Evolutionary conservation across 1,140 invertebrate genomes (phyloP), one percentile per base, ranked within the genome.

Genomic region (Cydia fagiglandana): DNA sequence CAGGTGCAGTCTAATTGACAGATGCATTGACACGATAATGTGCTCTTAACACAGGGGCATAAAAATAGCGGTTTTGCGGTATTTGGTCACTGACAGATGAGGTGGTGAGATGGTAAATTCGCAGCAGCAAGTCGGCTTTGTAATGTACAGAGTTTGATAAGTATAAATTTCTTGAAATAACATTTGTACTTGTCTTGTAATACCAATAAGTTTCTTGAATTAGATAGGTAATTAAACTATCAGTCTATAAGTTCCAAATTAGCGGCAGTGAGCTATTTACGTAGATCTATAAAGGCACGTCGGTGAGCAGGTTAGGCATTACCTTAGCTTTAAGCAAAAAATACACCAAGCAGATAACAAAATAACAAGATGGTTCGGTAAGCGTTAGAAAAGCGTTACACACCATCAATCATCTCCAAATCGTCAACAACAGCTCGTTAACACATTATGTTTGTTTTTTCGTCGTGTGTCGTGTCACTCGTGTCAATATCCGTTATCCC

Each of bases 361-460:
- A 66, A 66, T 38, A 66, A 6, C 28, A 66, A 38, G 28, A 34
- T n/a, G 28, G 28, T 66, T 66, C 24, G 64, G 9, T 12, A 61
- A 61, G 17, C 20, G 64, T 64, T 28, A 64, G 64, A 28, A 64
- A 30, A 28, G 64, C 28, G 64, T 38, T 66, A n/a, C 64, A 15
- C 64, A 10, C 64, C 64, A 66, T 66, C 64, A 28, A 66, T 66
- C 64, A 66, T 66, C 30, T 13, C 56, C 28, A 66, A n/a, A 30
- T 15, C 64, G 64, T 66, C 64, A 66, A 66, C 64, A 28, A 30
- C 64, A 66, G 30, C 64, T 66, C 64, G 64, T 66, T 66, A 66
- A 66, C 64, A 66, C 64, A 34, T n/a, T 28, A 34, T 66, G 64
- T 66, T 66, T 66, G 64, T 66, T 24, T 61, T 38, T 30, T 30